Evolutionary conservation across 2,113 vertebrate genomes (phyloP).

Genomic region (Manacus vitellinus): DNA sequence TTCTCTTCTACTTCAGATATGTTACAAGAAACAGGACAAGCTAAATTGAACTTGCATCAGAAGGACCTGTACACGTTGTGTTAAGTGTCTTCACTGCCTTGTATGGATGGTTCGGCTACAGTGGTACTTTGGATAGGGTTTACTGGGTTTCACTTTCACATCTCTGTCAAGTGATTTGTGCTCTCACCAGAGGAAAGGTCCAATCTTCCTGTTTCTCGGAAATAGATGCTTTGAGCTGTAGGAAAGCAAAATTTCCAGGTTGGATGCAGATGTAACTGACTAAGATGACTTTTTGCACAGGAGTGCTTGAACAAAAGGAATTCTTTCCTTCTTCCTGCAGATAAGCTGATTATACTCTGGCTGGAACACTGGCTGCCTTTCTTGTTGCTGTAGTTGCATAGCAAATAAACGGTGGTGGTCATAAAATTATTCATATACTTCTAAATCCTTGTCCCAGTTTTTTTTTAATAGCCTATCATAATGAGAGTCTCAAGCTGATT

Average conservation of each 20-base stretch:
- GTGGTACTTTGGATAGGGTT: neutral
- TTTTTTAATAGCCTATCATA: neutral
- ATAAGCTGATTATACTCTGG: conserved; percentile 10
- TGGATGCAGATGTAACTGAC: neutral
- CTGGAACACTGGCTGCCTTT: neutral
- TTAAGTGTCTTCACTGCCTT: neutral
- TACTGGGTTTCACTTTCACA: neutral
- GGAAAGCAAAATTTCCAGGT: neutral
- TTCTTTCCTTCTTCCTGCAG: conserved; percentile 1
- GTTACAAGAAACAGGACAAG: neutral
- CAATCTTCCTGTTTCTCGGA: neutral
- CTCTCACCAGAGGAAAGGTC: neutral
- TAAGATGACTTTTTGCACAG: neutral
- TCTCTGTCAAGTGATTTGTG: neutral
- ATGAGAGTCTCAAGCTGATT: neutral
- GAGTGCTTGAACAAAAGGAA: neutral
- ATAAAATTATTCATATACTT: conserved; percentile 27
- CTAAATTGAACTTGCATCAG: neutral
- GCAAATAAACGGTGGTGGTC: neutral
- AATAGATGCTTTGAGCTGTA: neutral
- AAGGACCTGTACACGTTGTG: neutral
- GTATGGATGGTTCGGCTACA: neutral
- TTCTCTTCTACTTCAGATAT: neutral
- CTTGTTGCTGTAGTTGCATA: conserved; percentile 9
- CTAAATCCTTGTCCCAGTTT: conserved; percentile 4